Conservation (phyloP, 1,140 invertebrate species). For the Aplysia californica region DNA sequence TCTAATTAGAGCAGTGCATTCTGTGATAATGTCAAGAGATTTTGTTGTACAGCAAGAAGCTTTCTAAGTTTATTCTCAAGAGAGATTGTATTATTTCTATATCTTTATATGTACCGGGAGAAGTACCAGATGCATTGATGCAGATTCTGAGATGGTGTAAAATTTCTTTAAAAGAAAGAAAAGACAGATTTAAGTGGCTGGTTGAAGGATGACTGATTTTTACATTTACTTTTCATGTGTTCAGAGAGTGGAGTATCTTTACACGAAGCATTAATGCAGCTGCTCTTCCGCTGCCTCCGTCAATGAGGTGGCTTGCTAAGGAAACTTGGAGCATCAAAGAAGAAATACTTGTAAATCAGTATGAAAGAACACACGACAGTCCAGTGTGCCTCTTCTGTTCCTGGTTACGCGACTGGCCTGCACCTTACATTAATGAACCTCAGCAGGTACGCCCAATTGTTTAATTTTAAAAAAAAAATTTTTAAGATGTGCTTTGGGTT, state of each 20-base stretch:
- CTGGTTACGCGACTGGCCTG: slow-evolving; percentile 24
- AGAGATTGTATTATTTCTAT: no score
- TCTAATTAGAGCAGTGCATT: no score
- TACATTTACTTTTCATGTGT: not conserved
- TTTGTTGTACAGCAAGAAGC: no score
- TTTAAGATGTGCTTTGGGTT: not conserved
- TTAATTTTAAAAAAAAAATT: not conserved
- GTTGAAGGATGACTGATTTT: not conserved
- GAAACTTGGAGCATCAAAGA: slow-evolving; percentile 7
- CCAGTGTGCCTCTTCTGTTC: slow-evolving; percentile 20
- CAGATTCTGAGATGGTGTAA: not conserved
- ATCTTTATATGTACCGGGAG: no score
- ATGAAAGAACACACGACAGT: not conserved
- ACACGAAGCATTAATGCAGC: not conserved
- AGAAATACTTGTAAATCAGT: slow-evolving; percentile 11
- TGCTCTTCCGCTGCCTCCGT: slow-evolving; percentile 3
- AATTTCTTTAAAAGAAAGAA: no score
- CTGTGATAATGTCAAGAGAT: no score
- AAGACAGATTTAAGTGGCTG: not conserved
- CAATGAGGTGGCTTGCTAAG: slow-evolving; percentile 10
- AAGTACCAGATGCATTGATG: slow-evolving; percentile 8
- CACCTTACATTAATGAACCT: slow-evolving; percentile 11
- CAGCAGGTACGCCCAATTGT: not conserved
- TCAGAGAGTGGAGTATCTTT: not conserved
- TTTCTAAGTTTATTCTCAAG: no score